phyloP scores from a whole-genome alignment of 2,888 invertebrate species.

The Nymphalis urticae region DNA sequence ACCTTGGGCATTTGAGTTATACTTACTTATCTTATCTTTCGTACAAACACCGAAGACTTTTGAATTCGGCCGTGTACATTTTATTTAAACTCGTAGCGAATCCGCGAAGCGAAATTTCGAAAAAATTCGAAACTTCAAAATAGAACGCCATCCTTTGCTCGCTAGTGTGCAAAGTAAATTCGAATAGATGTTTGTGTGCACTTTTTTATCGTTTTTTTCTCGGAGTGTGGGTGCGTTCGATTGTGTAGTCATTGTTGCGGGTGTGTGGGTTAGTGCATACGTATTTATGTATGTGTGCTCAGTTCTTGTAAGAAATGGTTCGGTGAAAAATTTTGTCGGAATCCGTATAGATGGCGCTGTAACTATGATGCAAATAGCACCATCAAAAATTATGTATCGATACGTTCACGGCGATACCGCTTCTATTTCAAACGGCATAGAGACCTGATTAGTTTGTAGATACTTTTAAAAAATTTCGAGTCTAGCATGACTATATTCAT shows the following conservation, averaged over 20 bases:
- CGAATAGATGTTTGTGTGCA: constrained; percentile 62
- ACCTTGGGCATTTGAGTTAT: constrained; percentile 74
- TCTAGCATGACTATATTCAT: constrained; percentile 36
- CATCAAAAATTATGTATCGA: constrained; percentile 65
- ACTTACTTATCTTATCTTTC: constrained; percentile 67
- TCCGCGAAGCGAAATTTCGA: constrained; percentile 39
- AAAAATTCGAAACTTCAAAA: constrained; percentile 46
- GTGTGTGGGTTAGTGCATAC: constrained; percentile 52
- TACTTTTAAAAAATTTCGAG: constrained; percentile 36
- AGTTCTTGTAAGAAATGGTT: constrained; percentile 80
- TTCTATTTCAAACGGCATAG: constrained; percentile 34
- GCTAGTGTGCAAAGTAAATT: constrained; percentile 45
- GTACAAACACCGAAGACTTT: constrained; percentile 56
- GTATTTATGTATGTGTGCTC: constrained; percentile 51
- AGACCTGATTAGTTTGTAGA: constrained; percentile 40
- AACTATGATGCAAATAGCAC: constrained; percentile 58
- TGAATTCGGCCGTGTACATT: constrained; percentile 46
- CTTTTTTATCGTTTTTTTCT: constrained; percentile 81
- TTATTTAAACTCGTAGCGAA: constrained; percentile 30
- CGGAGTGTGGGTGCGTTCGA: constrained; percentile 78
- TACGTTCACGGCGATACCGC: constrained; percentile 6
- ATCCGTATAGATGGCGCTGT: constrained; percentile 78
- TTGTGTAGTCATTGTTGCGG: constrained; percentile 56
- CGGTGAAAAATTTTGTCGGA: constrained; percentile 77
- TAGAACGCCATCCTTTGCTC: constrained; percentile 43